These are phyloP conservation scores for Hoplostethus mediterraneus DNA, from an alignment of 2,797 vertebrate species.

Conservation along the genomic window DNA sequence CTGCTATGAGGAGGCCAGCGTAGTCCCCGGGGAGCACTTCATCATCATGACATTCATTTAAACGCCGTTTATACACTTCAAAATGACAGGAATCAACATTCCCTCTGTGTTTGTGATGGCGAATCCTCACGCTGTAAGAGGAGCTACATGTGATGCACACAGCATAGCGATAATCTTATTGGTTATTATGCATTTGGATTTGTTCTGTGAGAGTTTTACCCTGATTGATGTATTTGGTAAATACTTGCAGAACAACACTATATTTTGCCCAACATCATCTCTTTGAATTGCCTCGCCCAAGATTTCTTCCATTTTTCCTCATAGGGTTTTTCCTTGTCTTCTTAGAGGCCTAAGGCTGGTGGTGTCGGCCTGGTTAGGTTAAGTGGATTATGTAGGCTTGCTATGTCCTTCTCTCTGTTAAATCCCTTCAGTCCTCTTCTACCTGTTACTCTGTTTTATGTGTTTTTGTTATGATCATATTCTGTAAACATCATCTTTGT, in stretches of 20 bases:
- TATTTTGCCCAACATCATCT: too few relatives aligned
- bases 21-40: slow-evolving; percentile 55
- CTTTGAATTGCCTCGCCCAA: too few relatives aligned
- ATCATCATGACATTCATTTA: slow-evolving; percentile 71
- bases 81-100: slow-evolving; percentile 34
- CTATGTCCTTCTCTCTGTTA: too few relatives aligned
- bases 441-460: too few relatives aligned
- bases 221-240: neutral
- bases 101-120: slow-evolving; percentile 5
- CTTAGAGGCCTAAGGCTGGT: too few relatives aligned
- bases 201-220: neutral
- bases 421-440: too few relatives aligned
- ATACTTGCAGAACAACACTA: neutral
- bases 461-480: too few relatives aligned
- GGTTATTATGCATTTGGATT: neutral
- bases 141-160: neutral
- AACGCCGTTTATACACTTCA: slow-evolving; percentile 61
- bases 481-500: too few relatives aligned
- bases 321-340: too few relatives aligned
- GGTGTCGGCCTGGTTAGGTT: too few relatives aligned
- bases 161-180: neutral
- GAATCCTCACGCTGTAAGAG: neutral
- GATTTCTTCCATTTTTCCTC: too few relatives aligned
- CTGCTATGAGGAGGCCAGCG: slow-evolving; percentile 38
- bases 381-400: too few relatives aligned